These are phyloP conservation scores for Helicoverpa zea DNA, from an alignment of 1,140 invertebrate species.

Conservation along the genomic window DNA sequence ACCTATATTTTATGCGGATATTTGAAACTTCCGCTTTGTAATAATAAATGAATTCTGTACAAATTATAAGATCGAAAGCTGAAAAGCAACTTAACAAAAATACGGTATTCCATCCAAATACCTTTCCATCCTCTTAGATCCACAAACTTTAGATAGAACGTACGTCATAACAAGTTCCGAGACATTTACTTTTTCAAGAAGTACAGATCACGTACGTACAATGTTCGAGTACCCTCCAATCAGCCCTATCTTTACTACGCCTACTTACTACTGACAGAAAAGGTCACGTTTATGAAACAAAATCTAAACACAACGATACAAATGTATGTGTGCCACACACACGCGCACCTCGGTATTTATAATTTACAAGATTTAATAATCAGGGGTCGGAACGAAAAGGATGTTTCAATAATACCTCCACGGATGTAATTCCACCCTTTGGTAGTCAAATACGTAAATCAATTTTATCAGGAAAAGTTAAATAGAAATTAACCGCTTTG, in stretches of 20 bases:
- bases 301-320: background rate
- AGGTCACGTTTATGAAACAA: background rate
- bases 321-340: too few species aligned
- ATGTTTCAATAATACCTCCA: background rate
- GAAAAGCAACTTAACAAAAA: too few species aligned
- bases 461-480: constrained; percentile 6
- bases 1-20: too few species aligned
- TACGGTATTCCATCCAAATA: too few species aligned
- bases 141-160: background rate
- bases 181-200: constrained; percentile 3
- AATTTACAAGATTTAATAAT: background rate
- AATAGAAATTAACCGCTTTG: background rate
- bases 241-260: background rate
- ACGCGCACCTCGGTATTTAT: background rate
- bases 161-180: background rate
- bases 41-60: too few species aligned
- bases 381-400: background rate
- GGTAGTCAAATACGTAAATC: background rate
- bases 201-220: constrained; percentile 21
- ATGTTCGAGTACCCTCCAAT: constrained; percentile 19
- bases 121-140: too few species aligned
- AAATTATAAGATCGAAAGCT: too few species aligned
- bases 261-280: constrained; percentile 22
- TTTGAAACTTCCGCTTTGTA: too few species aligned
- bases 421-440: background rate